A percentile compares a stretch with the other conserved stretches of the same genome.
These are phyloP conservation scores for Trogon melanurus DNA, from an alignment of 2,113 vertebrate genomes.

Conservation along the genomic window DNA sequence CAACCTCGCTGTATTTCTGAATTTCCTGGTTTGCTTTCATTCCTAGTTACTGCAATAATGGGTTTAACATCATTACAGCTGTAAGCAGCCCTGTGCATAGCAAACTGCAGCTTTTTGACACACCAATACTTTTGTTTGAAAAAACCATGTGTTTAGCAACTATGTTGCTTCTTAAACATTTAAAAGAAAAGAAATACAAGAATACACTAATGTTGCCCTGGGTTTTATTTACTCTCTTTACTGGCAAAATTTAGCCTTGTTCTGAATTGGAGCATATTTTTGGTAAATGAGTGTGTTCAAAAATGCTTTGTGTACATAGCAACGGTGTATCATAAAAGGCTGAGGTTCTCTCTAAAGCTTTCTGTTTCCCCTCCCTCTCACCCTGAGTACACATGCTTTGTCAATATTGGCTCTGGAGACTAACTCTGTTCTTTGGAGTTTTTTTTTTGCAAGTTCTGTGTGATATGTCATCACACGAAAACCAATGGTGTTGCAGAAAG, in stretches of 20 bases:
- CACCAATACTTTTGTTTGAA: neutral
- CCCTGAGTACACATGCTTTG: neutral
- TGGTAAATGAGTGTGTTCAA: neutral
- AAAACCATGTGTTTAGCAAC: neutral
- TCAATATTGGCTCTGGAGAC: constrained; percentile 19
- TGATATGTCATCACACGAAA: neutral
- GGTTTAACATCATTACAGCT: neutral
- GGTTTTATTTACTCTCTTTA: neutral
- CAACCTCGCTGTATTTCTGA: neutral
- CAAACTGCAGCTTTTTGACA: neutral
- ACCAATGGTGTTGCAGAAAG: neutral
- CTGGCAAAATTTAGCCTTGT: neutral
- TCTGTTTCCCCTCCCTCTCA: neutral
- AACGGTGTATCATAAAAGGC: neutral
- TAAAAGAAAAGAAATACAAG: neutral
- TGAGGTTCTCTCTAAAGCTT: neutral
- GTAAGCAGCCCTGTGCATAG: neutral
- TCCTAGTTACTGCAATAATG: neutral
- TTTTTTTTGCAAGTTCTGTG: neutral
- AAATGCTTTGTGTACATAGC: neutral
- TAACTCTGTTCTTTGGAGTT: neutral
- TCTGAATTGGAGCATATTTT: neutral
- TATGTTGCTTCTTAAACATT: neutral
- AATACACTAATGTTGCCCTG: neutral
- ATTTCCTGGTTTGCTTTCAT: constrained; percentile 23